Evolutionary conservation across 2,113 vertebrate species (phyloP).

Genomic region (Phoxinus phoxinus): DNA sequence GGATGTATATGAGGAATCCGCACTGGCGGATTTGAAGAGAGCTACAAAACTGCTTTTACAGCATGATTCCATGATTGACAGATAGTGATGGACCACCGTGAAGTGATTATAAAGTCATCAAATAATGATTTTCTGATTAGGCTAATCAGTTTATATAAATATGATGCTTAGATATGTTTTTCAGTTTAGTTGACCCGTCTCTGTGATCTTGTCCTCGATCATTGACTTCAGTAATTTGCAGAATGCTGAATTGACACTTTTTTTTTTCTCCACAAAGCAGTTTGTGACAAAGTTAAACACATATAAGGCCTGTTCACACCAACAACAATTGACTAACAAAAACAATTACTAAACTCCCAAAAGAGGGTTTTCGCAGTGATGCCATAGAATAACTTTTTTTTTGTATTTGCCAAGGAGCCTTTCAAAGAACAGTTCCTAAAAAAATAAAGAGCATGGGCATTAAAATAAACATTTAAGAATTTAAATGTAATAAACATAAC

Average conservation of each 20-base stretch:
- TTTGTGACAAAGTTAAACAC: too few species aligned
- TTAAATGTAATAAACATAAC: background rate
- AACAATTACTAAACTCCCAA: too few species aligned
- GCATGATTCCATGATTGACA: background rate
- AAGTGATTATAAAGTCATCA: background rate
- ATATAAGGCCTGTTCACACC: background rate
- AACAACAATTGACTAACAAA: background rate
- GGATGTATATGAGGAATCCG: constrained; percentile 72
- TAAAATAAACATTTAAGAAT: too few species aligned
- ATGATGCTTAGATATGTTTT: background rate
- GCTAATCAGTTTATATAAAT: background rate
- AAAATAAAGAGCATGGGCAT: background rate
- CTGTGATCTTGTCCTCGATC: background rate
- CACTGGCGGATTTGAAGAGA: background rate
- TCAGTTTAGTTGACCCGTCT: background rate
- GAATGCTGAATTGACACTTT: too few species aligned
- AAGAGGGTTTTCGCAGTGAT: too few species aligned
- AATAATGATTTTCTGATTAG: background rate
- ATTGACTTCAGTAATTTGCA: background rate
- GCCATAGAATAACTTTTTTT: too few species aligned
- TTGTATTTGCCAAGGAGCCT: too few species aligned
- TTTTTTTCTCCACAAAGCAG: too few species aligned
- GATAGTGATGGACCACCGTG: background rate
- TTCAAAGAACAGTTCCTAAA: too few species aligned
- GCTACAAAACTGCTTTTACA: constrained; percentile 8